Evolutionary conservation across 2,888 invertebrate genomes (phyloP).

Genomic region (Phrixothrix hirtus): DNA sequence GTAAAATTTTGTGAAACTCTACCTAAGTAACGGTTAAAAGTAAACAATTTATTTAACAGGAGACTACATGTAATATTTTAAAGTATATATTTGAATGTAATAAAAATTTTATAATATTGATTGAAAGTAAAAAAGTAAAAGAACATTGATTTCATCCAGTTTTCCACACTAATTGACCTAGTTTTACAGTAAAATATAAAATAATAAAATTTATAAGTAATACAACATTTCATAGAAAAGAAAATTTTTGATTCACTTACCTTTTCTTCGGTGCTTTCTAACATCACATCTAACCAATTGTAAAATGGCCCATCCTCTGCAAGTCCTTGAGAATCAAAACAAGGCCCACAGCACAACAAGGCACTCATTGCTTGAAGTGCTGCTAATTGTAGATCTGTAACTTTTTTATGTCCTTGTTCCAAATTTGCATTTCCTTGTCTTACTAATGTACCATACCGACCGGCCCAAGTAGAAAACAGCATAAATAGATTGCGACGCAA

Average conservation of each 20-base stretch:
- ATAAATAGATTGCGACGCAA: conserved; percentile 85
- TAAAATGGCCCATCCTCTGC: conserved; percentile 93
- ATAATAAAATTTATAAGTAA: too few species aligned
- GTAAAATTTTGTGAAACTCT: too few species aligned
- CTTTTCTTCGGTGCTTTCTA: conserved; percentile 86
- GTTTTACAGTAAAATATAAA: neutral
- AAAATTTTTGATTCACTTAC: conserved; percentile 54
- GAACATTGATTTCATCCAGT: neutral
- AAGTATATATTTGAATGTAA: too few species aligned
- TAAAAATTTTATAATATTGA: too few species aligned
- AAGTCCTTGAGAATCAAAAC: conserved; percentile 83
- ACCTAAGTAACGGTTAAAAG: too few species aligned
- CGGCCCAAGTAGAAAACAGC: conserved; percentile 93
- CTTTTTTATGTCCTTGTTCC: conserved; percentile 46
- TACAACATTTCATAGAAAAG: neutral
- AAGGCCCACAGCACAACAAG: conserved; percentile 92
- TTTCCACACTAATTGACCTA: neutral
- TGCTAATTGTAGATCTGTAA: conserved; percentile 58
- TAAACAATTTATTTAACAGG: too few species aligned
- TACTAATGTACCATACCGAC: conserved; percentile 76
- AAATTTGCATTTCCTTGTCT: conserved; percentile 41
- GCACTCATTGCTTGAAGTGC: conserved; percentile 89
- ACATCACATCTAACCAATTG: conserved; percentile 89
- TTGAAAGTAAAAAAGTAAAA: too few species aligned
- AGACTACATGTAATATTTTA: too few species aligned